These are phyloP conservation scores for Mixornis gularis DNA, from an alignment of 2,113 vertebrate species.

Conservation along the genomic window DNA sequence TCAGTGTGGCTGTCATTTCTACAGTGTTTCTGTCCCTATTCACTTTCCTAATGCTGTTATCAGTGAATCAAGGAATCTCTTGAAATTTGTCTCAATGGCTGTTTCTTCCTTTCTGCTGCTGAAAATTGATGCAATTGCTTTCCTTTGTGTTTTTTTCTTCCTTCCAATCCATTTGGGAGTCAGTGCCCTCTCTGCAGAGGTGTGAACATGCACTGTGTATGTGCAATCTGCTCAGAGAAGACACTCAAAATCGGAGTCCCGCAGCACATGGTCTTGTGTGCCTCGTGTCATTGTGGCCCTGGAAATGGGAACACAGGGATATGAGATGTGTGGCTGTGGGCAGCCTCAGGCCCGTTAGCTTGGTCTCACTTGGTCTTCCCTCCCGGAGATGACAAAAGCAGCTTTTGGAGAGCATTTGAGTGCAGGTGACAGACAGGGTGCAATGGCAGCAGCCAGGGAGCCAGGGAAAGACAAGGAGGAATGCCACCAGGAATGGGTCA, in stretches of 20 bases:
- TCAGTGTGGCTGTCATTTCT: not conserved
- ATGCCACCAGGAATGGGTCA: accelerated
- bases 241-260: accelerated
- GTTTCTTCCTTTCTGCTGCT: not conserved
- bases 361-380: not conserved
- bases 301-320: not conserved
- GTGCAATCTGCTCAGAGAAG: not conserved
- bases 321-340: accelerated
- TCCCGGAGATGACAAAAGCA: accelerated
- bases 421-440: not conserved
- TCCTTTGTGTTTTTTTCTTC: not conserved
- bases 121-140: not conserved
- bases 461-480: not conserved
- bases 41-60: not conserved
- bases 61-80: not conserved
- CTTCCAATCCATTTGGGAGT: not conserved
- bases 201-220: accelerated
- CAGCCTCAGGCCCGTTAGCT: not conserved
- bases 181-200: not conserved
- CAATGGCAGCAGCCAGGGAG: not conserved
- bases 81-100: not conserved
- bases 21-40: not conserved
- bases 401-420: not conserved
- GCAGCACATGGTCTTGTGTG: accelerated
- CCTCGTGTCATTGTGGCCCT: not conserved